Conservation (phyloP, 1,140 invertebrate genomes). For the Leptonema lineaticorne region DNA sequence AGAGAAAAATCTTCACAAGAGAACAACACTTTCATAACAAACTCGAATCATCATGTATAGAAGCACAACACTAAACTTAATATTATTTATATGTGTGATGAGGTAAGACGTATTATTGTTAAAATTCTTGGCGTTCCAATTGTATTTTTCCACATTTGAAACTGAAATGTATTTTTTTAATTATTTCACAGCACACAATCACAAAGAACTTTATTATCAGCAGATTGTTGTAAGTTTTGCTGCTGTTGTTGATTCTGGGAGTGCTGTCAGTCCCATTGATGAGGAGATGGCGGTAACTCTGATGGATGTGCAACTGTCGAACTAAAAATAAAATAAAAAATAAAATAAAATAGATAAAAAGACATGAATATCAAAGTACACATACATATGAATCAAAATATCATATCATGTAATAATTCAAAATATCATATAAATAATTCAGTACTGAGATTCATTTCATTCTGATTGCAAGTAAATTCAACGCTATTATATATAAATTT, state of each 20-base stretch:
- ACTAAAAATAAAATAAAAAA: conserved; percentile 69
- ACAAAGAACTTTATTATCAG: conserved; percentile 44
- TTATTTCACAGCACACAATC: conserved; percentile 36
- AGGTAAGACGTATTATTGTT: conserved; percentile 39
- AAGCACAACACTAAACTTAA: conserved; percentile 36
- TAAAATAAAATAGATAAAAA: too few relatives aligned
- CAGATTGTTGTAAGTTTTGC: conserved; percentile 45
- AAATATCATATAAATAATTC: too few relatives aligned
- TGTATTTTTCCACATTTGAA: conserved; percentile 1
- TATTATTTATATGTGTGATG: conserved; percentile 33
- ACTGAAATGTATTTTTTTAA: background rate
- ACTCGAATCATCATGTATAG: too few relatives aligned
- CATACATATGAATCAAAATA: background rate
- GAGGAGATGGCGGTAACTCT: conserved; percentile 94
- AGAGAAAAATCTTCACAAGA: background rate
- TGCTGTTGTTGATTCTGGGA: conserved; percentile 39
- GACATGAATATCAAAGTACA: background rate
- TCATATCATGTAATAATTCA: background rate
- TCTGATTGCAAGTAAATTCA: too few relatives aligned
- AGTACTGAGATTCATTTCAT: too few relatives aligned
- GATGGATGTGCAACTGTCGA: conserved; percentile 96
- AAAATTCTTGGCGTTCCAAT: background rate
- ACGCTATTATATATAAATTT: too few relatives aligned
- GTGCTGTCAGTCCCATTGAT: conserved; percentile 89
- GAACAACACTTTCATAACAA: too few relatives aligned